Conservation (phyloP, 2,113 vertebrate genomes). For the Axis porcinus region DNA sequence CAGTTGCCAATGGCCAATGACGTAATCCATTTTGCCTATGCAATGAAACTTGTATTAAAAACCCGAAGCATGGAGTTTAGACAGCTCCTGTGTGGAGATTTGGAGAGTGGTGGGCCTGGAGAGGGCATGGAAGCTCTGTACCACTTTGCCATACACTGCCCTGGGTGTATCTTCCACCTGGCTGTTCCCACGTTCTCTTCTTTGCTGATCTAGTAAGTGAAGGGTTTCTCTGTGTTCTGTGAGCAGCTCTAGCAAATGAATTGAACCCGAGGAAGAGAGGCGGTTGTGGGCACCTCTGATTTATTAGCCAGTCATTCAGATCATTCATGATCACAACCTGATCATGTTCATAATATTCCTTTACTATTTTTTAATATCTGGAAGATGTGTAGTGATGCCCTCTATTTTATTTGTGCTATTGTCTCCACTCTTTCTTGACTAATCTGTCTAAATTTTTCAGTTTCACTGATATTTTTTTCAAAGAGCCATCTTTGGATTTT, state of each 20-base stretch:
- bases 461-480: background rate
- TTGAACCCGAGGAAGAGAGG: background rate
- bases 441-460: background rate
- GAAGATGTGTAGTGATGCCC: background rate
- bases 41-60: background rate
- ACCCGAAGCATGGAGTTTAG: background rate
- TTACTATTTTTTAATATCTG: background rate
- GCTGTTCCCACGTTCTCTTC: too few species aligned
- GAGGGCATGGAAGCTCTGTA: fast-evolving
- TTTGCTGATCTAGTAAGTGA: background rate
- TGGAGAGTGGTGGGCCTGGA: too few species aligned
- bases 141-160: background rate
- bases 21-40: background rate
- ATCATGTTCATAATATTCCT: background rate
- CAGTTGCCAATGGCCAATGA: background rate
- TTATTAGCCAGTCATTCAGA: background rate
- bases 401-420: background rate
- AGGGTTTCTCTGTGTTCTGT: background rate
- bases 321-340: background rate
- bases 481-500: background rate
- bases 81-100: background rate
- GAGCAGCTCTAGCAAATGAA: background rate
- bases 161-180: background rate
- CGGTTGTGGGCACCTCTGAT: background rate
- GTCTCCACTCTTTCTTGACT: background rate